phyloP scores from a whole-genome alignment of 2,888 invertebrate genomes.

The Dioctria linearis region DNA sequence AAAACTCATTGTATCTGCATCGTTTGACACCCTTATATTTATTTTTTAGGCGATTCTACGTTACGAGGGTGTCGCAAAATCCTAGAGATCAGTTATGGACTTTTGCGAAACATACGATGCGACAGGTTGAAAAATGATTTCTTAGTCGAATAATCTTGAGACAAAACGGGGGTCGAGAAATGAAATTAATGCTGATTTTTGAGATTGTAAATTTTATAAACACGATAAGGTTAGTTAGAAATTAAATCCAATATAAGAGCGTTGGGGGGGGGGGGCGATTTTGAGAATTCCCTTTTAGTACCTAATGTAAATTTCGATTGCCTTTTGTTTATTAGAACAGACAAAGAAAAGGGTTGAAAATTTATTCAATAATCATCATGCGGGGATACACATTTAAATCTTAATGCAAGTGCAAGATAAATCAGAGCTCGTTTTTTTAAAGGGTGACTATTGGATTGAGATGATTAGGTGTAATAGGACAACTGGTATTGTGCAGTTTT shows the following conservation, averaged over 20 bases:
- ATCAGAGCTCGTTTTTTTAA: neutral
- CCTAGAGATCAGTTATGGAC: neutral
- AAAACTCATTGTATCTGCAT: constrained; percentile 57
- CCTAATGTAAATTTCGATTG: constrained; percentile 29
- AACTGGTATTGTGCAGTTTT: neutral
- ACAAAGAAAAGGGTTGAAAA: constrained; percentile 20
- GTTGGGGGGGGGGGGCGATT: constrained; percentile 1
- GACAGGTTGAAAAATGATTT: constrained; percentile 56
- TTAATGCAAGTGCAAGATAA: constrained; percentile 20
- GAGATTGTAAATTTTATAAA: constrained; percentile 4
- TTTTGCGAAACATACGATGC: neutral
- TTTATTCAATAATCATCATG: constrained; percentile 18
- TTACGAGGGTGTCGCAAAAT: neutral
- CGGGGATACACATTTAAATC: neutral
- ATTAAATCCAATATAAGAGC: neutral
- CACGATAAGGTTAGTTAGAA: constrained; percentile 1
- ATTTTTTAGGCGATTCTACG: constrained; percentile 53
- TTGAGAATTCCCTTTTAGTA: neutral
- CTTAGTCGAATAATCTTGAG: constrained; percentile 35
- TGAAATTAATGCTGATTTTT: constrained; percentile 16
- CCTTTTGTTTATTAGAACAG: constrained; percentile 29
- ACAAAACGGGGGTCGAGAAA: neutral
- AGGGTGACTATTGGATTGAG: neutral
- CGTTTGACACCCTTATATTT: constrained; percentile 61
- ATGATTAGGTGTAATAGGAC: neutral